phyloP scores from a whole-genome alignment of 2,888 invertebrate genomes.

The Hipparchia sbordonii region DNA sequence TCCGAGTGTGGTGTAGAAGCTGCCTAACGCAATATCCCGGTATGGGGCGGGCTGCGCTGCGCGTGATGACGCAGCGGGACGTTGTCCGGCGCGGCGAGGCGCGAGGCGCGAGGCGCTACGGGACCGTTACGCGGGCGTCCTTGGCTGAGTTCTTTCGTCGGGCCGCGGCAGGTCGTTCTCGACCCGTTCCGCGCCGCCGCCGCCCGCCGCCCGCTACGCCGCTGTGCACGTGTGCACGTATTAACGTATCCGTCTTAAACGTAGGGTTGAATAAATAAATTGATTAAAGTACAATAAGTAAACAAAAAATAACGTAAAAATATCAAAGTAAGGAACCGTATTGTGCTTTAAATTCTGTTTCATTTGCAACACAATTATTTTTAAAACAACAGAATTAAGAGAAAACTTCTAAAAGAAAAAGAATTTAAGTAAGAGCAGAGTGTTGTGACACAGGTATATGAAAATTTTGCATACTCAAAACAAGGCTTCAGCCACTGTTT shows the following conservation, averaged over 20 bases:
- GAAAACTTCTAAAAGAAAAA: no score
- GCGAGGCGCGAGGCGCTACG: constrained; percentile 46
- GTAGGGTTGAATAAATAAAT: constrained; percentile 30
- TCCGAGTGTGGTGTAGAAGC: background rate
- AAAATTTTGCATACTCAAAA: no score
- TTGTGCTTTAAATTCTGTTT: no score
- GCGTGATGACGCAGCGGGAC: constrained; percentile 53
- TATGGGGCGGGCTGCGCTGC: background rate
- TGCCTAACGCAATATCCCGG: constrained; percentile 17
- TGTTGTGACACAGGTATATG: no score
- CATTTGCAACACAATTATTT: no score
- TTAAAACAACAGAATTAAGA: no score
- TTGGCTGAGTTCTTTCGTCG: constrained; percentile 82
- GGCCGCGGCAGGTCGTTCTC: constrained; percentile 72
- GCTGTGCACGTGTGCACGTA: constrained; percentile 65
- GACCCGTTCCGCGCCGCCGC: constrained; percentile 74
- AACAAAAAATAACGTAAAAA: no score
- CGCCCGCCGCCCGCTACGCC: constrained; percentile 57
- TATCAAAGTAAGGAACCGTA: no score
- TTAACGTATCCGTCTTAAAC: constrained; percentile 14
- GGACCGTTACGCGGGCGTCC: constrained; percentile 80
- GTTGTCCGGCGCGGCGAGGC: constrained; percentile 38
- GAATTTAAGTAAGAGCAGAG: no score
- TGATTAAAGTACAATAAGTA: no score
- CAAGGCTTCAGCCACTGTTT: no score